A percentile compares a stretch with the other conserved stretches of the same genome.
Evolutionary conservation across 2,888 invertebrate genomes (phyloP).

Genomic region (Ophraella communa): DNA sequence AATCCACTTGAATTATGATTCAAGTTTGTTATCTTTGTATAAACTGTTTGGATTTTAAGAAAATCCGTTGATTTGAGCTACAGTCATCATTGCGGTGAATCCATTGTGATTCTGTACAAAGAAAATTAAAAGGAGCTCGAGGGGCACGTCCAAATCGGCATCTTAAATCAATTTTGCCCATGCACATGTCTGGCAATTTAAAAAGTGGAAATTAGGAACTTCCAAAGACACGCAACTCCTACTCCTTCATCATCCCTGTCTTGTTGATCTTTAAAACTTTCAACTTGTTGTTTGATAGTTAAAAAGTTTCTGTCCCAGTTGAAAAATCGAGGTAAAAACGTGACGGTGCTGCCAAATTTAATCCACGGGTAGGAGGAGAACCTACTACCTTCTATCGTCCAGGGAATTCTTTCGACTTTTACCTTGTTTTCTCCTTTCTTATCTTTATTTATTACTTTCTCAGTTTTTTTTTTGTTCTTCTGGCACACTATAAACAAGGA

Average conservation of each 20-base stretch:
- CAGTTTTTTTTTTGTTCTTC: slow-evolving; percentile 19
- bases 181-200: slow-evolving; percentile 30
- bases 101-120: background rate
- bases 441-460: slow-evolving; percentile 37
- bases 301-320: slow-evolving; percentile 35
- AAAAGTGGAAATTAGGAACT: slow-evolving; percentile 24
- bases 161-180: slow-evolving; percentile 33
- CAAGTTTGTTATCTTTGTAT: too few species aligned
- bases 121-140: background rate
- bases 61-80: too few species aligned
- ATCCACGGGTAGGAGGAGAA: background rate
- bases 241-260: too few species aligned
- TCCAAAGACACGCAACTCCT: slow-evolving; percentile 29
- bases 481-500: slow-evolving; percentile 25
- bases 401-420: slow-evolving; percentile 29
- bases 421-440: slow-evolving; percentile 28
- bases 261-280: slow-evolving; percentile 32
- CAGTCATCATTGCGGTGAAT: background rate
- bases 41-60: too few species aligned
- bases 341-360: slow-evolving; percentile 33
- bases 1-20: too few species aligned
- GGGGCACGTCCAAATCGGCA: slow-evolving; percentile 16
- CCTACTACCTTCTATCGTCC: slow-evolving; percentile 24
- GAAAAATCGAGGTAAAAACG: slow-evolving; percentile 37
- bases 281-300: slow-evolving; percentile 36